phyloP scores from a whole-genome alignment of 2,888 invertebrate genomes.

The Kuschelorhynchus macadamiae region DNA sequence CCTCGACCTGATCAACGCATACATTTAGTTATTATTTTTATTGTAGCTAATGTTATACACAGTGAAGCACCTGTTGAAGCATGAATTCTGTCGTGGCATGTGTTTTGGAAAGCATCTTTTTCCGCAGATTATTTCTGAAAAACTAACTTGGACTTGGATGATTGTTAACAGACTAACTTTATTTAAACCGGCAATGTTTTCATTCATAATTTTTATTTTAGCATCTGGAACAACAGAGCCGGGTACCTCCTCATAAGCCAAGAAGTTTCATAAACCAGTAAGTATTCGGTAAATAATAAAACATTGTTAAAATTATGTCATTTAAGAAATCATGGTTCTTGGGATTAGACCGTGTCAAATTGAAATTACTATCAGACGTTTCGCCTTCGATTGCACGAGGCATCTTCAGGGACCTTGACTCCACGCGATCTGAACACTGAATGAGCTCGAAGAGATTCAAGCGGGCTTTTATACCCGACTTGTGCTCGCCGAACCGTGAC shows the following conservation, averaged over 20 bases:
- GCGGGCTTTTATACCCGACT: too few species aligned
- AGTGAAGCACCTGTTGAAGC: not conserved
- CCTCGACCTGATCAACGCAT: too few species aligned
- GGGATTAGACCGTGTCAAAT: too few species aligned
- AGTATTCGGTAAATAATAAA: slow-evolving; percentile 64
- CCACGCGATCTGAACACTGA: too few species aligned
- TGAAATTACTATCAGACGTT: too few species aligned
- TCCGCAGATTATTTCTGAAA: not conserved
- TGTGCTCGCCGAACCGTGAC: too few species aligned
- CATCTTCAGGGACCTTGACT: too few species aligned
- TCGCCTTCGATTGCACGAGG: too few species aligned
- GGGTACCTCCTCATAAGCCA: slow-evolving; percentile 71
- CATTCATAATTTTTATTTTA: slow-evolving; percentile 68
- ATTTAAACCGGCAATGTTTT: too few species aligned
- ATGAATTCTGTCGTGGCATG: slow-evolving; percentile 2
- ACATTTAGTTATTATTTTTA: not conserved
- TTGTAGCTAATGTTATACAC: not conserved
- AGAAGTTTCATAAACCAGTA: slow-evolving; percentile 89
- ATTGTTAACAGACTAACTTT: not conserved
- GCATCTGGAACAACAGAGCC: slow-evolving; percentile 82
- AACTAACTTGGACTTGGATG: slow-evolving; percentile 4
- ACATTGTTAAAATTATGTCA: too few species aligned
- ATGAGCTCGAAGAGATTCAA: too few species aligned
- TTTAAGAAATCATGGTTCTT: too few species aligned
- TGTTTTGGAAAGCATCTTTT: not conserved